phyloP scores from a whole-genome alignment of 2,113 vertebrate genomes.

The Hemichromis elongatus region DNA sequence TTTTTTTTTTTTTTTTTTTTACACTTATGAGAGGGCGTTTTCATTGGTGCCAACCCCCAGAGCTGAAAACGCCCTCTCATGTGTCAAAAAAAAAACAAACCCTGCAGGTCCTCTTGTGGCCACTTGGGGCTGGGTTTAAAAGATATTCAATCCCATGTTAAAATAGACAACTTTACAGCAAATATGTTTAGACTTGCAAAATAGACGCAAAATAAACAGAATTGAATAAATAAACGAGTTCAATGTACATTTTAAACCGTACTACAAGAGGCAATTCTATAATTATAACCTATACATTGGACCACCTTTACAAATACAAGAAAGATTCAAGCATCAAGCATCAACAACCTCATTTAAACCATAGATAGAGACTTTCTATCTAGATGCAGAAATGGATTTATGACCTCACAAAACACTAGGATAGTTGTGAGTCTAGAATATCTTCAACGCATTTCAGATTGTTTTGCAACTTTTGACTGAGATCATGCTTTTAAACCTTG shows the following conservation, averaged over 20 bases:
- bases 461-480: background rate
- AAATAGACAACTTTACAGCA: background rate
- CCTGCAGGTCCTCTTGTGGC: background rate
- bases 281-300: background rate
- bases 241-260: background rate
- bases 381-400: background rate
- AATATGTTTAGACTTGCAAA: background rate
- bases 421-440: background rate
- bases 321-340: background rate
- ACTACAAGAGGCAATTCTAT: background rate
- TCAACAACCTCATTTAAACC: background rate
- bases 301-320: background rate
- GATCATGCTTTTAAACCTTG: background rate
- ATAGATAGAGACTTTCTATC: background rate
- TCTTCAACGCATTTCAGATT: background rate
- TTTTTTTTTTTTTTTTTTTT: background rate
- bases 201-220: background rate
- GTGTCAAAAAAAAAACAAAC: background rate
- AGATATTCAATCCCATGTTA: background rate
- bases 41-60: background rate
- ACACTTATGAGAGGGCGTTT: background rate
- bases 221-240: background rate
- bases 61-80: background rate
- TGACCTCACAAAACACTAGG: background rate
- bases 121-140: background rate